Evolutionary conservation across 2,113 vertebrate genomes (phyloP).

Genomic region (Rhabdomys dilectus): DNA sequence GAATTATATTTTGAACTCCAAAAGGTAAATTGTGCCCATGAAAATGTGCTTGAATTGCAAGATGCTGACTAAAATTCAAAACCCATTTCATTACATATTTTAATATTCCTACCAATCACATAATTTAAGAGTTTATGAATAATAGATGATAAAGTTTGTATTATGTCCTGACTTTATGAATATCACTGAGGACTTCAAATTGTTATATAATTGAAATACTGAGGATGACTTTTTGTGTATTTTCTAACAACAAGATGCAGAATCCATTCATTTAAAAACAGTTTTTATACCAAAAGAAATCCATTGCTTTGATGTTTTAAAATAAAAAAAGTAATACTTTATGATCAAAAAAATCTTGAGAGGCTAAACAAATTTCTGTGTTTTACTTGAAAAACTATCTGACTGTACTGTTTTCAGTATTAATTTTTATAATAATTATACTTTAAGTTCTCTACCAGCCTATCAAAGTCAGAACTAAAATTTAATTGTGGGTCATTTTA

Average conservation of each 20-base stretch:
- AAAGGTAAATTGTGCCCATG: not conserved
- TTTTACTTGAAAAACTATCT: not conserved
- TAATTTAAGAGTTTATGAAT: not conserved
- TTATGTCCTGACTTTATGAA: not conserved
- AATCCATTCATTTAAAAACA: not conserved
- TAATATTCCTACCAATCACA: not conserved
- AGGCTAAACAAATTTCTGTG: not conserved
- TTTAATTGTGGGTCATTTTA: not conserved
- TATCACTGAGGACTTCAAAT: not conserved
- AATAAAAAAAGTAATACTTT: conserved; percentile 18
- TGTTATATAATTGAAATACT: conserved; percentile 21
- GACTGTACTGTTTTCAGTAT: not conserved
- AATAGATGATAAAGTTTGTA: not conserved
- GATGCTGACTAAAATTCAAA: conserved; percentile 7
- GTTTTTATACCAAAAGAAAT: not conserved
- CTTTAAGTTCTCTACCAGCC: not conserved
- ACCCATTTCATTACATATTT: conserved; percentile 7
- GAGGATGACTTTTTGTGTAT: not conserved
- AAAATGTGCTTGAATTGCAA: not conserved
- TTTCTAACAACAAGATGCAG: not conserved
- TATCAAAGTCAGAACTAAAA: not conserved
- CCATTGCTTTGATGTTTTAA: not conserved
- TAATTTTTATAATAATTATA: conserved; percentile 37
- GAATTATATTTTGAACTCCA: not conserved
- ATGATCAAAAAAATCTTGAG: not conserved